phyloP scores from a whole-genome alignment of 2,113 vertebrate genomes.

The Ginglymostoma cirratum region DNA sequence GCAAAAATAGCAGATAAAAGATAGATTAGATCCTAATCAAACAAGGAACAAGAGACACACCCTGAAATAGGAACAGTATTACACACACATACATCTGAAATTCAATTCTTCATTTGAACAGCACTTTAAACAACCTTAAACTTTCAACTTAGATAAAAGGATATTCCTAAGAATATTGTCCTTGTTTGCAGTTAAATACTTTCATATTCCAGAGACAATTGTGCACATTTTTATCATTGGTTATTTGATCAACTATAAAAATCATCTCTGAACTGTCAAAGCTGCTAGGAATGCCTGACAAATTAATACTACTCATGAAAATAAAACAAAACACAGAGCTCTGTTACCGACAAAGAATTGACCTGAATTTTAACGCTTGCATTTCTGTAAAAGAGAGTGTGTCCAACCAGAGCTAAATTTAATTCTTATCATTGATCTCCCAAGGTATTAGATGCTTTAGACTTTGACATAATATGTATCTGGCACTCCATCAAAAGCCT shows the following conservation, averaged over 20 bases:
- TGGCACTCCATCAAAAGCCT: neutral
- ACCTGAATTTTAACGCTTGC: neutral
- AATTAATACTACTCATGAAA: neutral
- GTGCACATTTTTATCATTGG: neutral
- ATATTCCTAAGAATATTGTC: neutral
- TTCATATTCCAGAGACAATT: neutral
- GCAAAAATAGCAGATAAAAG: neutral
- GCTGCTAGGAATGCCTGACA: neutral
- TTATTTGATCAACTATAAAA: neutral
- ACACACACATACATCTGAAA: neutral
- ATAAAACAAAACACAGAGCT: neutral
- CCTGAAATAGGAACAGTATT: neutral
- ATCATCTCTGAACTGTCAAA: neutral
- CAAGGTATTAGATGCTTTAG: neutral
- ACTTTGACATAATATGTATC: neutral
- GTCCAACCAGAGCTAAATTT: neutral
- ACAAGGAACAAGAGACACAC: neutral
- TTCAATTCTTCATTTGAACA: neutral
- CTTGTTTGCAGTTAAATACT: neutral
- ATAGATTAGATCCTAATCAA: neutral
- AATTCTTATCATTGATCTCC: neutral
- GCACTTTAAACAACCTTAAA: neutral
- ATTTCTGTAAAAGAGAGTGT: neutral
- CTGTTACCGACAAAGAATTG: neutral
- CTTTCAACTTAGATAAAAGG: neutral